These are phyloP conservation scores for Hydractinia echinata DNA, from an alignment of 30 jellyfish, hydroid and myxozoan species.

Conservation along the genomic window DNA sequence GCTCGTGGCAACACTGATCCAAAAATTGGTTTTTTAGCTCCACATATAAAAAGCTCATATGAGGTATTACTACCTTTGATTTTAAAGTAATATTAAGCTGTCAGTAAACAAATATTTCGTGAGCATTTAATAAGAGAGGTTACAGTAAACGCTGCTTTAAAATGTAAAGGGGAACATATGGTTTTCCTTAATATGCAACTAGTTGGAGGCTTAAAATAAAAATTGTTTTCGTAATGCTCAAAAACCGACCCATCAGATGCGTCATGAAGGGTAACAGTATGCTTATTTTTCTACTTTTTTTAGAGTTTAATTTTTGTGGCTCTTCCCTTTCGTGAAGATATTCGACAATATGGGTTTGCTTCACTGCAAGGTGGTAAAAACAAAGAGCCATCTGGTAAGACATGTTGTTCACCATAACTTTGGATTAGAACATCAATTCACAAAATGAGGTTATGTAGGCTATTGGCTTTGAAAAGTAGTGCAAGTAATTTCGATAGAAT, in stretches of 20 bases:
- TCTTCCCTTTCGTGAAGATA: slow-evolving; percentile 77
- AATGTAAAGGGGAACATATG: too few relatives aligned
- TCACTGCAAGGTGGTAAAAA: slow-evolving; percentile 36
- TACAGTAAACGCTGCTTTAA: too few relatives aligned
- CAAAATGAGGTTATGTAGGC: too few relatives aligned
- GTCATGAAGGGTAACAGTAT: not conserved
- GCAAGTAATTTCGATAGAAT: too few relatives aligned
- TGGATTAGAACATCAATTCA: not conserved
- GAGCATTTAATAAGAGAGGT: too few relatives aligned
- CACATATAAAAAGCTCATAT: slow-evolving; percentile 59
- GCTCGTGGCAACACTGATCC: slow-evolving; percentile 82
- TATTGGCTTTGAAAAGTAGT: too few relatives aligned
- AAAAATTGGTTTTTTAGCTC: slow-evolving; percentile 79
- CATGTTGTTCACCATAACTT: not conserved
- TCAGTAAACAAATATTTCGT: too few relatives aligned
- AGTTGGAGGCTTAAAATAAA: too few relatives aligned
- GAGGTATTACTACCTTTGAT: slow-evolving; percentile 41
- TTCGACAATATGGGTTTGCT: slow-evolving; percentile 63
- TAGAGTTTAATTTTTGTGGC: slow-evolving; percentile 65
- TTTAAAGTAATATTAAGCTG: not conserved
- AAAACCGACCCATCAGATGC: too few relatives aligned
- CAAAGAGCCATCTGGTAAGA: slow-evolving; percentile 49
- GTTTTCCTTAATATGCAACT: too few relatives aligned
- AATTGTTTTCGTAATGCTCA: too few relatives aligned
- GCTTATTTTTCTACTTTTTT: not conserved